Base-by-base conservation (phyloP, 2,888 invertebrate species). In the Cosmopolites sordidus region DNA sequence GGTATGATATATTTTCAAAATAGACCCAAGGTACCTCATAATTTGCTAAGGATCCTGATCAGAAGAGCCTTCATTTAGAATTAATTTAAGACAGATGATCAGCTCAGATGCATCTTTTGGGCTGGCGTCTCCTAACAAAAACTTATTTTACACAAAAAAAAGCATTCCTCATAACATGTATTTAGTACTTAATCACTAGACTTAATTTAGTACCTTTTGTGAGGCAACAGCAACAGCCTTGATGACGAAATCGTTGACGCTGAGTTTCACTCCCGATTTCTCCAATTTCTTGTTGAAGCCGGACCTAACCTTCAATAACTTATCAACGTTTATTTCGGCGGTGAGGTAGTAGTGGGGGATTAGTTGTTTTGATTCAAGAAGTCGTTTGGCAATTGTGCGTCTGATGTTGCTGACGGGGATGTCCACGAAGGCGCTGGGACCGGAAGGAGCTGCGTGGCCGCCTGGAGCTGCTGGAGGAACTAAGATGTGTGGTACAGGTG, bases 331-430 rank as follows among this genome's bases (percentile, higher is more conserved):
- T 51, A 94, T 80, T 49, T 97, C 94, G 38, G 87, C 80, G 0
- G 89, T 84, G 1, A 98, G 78, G 73, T 99, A 99, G 74, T 98
- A 99, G 74, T 99, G 99, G 2, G 99, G 99, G 69, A 99, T 92
- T 43, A 85, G 87, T 73, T 89, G 86, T 75, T 98, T 98, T 29
- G 97, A 93, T 66, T 89, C 84, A 1, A 87, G 71, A 44, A 97
- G 79, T 33, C 97, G 79, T 72, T 91, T 92, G 17, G 96, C 97
- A 69, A 97, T 96, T 0, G 90, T 86, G 59, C 82, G 82, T 57
- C 95, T 80, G 75, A 97, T 89, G 69, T 83, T 88, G 1, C 89
- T 82, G 27, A 95, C 79, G 0, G 93, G 91, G 58, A 92, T 79
- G 76, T 97, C 97, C 38, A 69, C 58, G 79, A 76, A 76, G n/a